Conservation (phyloP, 2,797 vertebrate genomes). For the Leptatherina wallacei region DNA sequence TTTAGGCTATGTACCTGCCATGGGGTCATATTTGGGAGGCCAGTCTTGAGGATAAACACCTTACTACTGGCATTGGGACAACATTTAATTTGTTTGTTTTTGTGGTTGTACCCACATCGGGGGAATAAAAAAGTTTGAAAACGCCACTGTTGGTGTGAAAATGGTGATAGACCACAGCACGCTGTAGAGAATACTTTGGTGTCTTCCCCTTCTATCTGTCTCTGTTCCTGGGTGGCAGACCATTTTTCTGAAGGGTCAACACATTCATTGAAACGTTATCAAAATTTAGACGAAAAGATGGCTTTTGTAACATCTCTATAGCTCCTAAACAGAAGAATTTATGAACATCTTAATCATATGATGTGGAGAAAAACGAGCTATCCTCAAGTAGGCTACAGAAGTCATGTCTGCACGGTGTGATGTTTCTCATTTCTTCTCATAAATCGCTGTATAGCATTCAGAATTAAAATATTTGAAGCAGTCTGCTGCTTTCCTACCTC, state of each 20-base stretch:
- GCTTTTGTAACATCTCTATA: not conserved
- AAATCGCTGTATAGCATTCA: conserved; percentile 2
- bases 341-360: not conserved
- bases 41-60: not conserved
- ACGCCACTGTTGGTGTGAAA: not conserved
- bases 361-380: not conserved
- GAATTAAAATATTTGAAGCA: conserved; percentile 26
- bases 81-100: not conserved
- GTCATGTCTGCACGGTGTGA: not conserved
- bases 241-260: not conserved
- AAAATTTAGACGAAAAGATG: not conserved
- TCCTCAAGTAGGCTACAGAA: not conserved
- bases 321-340: not conserved
- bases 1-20: not conserved
- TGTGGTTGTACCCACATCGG: not conserved
- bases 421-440: conserved; percentile 27
- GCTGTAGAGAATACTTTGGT: not conserved
- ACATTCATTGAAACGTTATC: not conserved
- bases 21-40: not conserved
- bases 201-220: not conserved
- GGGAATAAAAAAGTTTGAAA: no score
- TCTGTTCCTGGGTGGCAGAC: not conserved
- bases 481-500: conserved; percentile 32
- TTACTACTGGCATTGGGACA: not conserved
- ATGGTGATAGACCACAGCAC: not conserved